Evolutionary conservation across 2,113 vertebrate species (phyloP), one percentile per base, ranked within the genome.

Genomic region (Megatriorchis doriae): DNA sequence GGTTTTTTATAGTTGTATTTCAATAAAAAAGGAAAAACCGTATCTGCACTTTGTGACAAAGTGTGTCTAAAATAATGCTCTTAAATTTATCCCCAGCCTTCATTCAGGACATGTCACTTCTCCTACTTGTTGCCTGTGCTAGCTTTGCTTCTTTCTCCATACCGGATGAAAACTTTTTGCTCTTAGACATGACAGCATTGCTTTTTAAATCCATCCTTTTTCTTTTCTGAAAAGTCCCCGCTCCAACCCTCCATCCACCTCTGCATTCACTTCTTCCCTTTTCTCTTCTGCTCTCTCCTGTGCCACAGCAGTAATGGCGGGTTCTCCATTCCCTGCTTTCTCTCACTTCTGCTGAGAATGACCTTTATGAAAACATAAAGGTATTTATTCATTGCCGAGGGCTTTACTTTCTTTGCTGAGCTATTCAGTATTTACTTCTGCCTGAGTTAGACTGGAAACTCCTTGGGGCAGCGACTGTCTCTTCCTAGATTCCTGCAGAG

Each of bases 331-430:
- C 67, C 47, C 65, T 85, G n/a, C 21, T 67, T 91, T 9, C 3
- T 80, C 19, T 94, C 50, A 70, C 26, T 77, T 91, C 38, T 83
- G 32, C 50, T 66, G 75, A 81, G 84, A 81, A 52, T 90, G 58
- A 90, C 84, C 84, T 92, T 93, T 96, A 43, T 73, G 71, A 70
- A 84, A 93, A 80, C 31, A 36, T n/a, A 40, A 56, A 81, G 38
- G 34, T 88, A 77, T 78, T 95, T 92, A 42, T 95, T 94, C n/a
- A 19, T 59, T 3, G 2, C 73, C 2, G 0, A 77, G 31, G 43
- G 86, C 83, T 91, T 95, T 48, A 7, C 70, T 86, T 94, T 79
- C 83, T 82, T 80, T 89, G n/a, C 58, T 89, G 66, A 93, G 27
- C 47, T 90, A 32, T 43, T 93, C 50, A 34, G 50, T 73, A 42